Evolutionary conservation across 2,888 invertebrate species (phyloP), one percentile per base, ranked within the genome.

Genomic region (Andricus curvator): DNA sequence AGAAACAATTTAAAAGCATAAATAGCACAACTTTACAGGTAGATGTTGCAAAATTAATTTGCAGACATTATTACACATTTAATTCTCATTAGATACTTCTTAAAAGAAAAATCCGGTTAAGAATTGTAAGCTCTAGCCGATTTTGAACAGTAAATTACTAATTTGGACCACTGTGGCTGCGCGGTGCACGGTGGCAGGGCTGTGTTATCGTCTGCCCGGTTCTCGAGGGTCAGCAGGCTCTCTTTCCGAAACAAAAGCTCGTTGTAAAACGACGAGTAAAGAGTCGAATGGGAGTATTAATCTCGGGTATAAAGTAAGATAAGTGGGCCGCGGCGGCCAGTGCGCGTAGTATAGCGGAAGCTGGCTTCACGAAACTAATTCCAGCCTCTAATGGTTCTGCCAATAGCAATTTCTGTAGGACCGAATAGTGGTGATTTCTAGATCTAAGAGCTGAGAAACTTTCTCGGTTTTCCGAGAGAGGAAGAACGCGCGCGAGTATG

Each of bases 371-470:
- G 85, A 89, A 89, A 89, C 88, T 89, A 89, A 89, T 89, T 89
- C 85, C 85, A 87, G 83, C 83, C 85, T 85, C 86, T 90, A 90
- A 90, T 89, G 88, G 89, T 86, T 88, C 89, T 89, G 89, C 88
- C 90, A 89, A 89, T 89, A 89, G 87, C 88, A 89, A 89, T 90
- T 89, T 88, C 87, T 86, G 82, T 83, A 85, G 86, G 86, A 83
- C 85, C 85, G 88, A 88, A 89, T 87, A 86, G 86, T 84, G 85
- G 60, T 70, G 85, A 87, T 86, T 85, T 83, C 77, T 65, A 83
- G 84, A 85, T 84, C 83, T 82, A 70, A 66, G 56, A 82, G 82
- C 76, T 77, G 51, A 79, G 62, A 82, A 84, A 83, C 60, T 80
- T 84, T 56, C 65, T 66, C 60, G 62, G 64, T 67, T 56, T 33